phyloP scores from a whole-genome alignment of 2,797 vertebrate genomes.

The Syngnathus rostellatus region DNA sequence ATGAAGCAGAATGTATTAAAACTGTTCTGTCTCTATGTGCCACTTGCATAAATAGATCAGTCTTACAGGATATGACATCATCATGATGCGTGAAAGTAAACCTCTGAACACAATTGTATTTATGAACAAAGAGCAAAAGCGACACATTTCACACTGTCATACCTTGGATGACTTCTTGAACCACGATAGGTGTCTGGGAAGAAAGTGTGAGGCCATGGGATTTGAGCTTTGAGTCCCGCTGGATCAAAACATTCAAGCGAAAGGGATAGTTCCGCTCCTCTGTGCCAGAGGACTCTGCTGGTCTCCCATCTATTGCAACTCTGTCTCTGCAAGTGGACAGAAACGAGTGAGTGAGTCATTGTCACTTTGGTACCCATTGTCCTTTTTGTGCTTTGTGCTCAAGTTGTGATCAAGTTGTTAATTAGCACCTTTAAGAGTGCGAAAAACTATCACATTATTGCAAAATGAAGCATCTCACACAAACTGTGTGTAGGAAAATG shows the following conservation, averaged over 20 bases:
- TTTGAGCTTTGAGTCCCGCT: constrained; percentile 71
- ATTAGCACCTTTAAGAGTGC: background rate
- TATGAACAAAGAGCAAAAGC: background rate
- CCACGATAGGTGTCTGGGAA: constrained; percentile 73
- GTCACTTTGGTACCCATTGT: background rate
- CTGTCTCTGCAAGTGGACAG: constrained; percentile 61
- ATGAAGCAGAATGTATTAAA: too few species aligned
- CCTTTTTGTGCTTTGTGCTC: background rate
- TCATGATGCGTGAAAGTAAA: background rate
- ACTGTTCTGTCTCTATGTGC: too few species aligned
- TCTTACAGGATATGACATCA: background rate
- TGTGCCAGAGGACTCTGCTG: constrained; percentile 51
- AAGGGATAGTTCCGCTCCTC: constrained; percentile 67
- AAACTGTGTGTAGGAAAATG: too few species aligned
- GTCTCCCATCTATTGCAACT: constrained; percentile 57
- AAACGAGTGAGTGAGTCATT: background rate
- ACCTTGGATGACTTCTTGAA: constrained; percentile 84
- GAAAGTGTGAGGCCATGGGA: constrained; percentile 85
- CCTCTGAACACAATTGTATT: background rate
- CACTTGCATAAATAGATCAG: too few species aligned
- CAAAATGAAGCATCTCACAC: too few species aligned
- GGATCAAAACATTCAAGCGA: constrained; percentile 76
- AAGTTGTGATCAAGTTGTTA: background rate
- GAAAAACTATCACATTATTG: too few species aligned
- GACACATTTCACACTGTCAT: constrained; percentile 9